phyloP scores from a whole-genome alignment of 2,113 vertebrate species.

The Limanda limanda region DNA sequence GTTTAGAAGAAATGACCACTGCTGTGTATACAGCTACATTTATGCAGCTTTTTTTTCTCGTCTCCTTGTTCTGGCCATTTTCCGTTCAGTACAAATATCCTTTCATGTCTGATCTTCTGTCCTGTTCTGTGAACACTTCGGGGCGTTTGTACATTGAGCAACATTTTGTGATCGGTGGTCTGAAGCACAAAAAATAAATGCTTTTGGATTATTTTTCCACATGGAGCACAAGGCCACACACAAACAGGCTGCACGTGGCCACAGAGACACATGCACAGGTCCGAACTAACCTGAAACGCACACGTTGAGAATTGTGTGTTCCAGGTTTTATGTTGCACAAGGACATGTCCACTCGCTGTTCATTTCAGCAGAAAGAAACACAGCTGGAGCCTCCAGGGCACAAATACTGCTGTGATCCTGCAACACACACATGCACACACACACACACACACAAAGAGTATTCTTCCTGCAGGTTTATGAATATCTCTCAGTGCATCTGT shows the following conservation, averaged over 20 bases:
- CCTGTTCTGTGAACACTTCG: not conserved
- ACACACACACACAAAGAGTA: conserved; percentile 7
- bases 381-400: conserved; percentile 58
- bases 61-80: conserved; percentile 18
- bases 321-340: conserved; percentile 66
- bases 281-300: not conserved
- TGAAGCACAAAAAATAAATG: conserved; percentile 23
- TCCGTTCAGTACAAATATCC: conserved; percentile 27
- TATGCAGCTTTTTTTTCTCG: conserved; percentile 16
- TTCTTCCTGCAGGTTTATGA: conserved; percentile 13
- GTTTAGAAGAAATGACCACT: conserved; percentile 14
- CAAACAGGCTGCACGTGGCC: not conserved
- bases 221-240: conserved; percentile 15
- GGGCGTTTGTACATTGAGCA: not conserved
- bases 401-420: conserved; percentile 40
- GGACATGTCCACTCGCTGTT: conserved; percentile 46
- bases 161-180: conserved; percentile 41
- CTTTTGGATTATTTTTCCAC: conserved; percentile 41
- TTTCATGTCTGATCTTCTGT: conserved; percentile 52
- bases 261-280: not conserved
- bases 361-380: conserved; percentile 54
- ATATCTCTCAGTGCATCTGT: conserved; percentile 15
- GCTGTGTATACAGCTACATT: conserved; percentile 34
- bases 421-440: conserved; percentile 11
- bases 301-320: conserved; percentile 46